These are phyloP conservation scores for Psilopsiagon aurifrons DNA, from an alignment of 2,113 vertebrate genomes.

Conservation along the genomic window DNA sequence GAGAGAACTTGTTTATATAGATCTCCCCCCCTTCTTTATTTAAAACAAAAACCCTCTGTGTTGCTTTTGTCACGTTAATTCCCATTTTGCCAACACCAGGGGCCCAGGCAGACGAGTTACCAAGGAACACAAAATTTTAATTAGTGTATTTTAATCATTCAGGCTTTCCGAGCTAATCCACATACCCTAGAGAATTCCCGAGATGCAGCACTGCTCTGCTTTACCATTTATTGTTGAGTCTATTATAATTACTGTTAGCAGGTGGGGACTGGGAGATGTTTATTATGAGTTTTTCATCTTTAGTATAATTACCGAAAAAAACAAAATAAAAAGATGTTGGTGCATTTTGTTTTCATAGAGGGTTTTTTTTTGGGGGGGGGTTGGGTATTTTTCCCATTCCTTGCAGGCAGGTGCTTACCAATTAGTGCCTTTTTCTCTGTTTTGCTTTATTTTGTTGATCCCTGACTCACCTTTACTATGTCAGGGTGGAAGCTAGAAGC, in stretches of 20 bases:
- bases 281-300: constrained; percentile 99
- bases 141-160: constrained; percentile 99
- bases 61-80: constrained; percentile 99
- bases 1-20: constrained; percentile 95
- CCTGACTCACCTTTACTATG: constrained; percentile 35
- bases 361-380: constrained; percentile 79
- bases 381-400: constrained; percentile 44
- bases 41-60: constrained; percentile 90
- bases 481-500: not conserved
- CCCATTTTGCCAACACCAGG: constrained; percentile 99
- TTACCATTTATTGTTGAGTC: constrained; percentile 99
- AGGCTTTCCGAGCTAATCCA: constrained; percentile 99
- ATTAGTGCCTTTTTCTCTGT: constrained; percentile 51
- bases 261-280: constrained; percentile 99
- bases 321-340: constrained; percentile 97
- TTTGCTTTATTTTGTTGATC: constrained; percentile 57
- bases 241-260: constrained; percentile 99
- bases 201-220: constrained; percentile 99
- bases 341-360: constrained; percentile 93
- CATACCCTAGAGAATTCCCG: constrained; percentile 99
- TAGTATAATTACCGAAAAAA: constrained; percentile 99
- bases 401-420: constrained; percentile 70
- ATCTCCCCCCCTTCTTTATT: constrained; percentile 89
- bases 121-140: constrained; percentile 99
- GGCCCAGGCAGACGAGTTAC: constrained; percentile 99